These are phyloP conservation scores for Fringilla coelebs DNA, from an alignment of 2,797 vertebrate species.

Conservation along the genomic window DNA sequence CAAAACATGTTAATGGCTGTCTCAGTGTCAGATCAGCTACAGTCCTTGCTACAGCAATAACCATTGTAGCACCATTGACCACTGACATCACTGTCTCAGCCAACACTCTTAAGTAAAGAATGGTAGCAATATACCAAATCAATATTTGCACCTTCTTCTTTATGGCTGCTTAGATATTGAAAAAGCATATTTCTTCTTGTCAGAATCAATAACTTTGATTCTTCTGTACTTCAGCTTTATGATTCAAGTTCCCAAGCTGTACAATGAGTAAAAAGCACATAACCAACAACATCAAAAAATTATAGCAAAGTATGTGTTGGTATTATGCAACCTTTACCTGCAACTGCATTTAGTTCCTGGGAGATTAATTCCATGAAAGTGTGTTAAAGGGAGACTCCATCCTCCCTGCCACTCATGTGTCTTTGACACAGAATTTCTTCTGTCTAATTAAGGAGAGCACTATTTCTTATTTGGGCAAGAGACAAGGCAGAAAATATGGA, in stretches of 20 bases:
- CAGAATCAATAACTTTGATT: conserved; percentile 11
- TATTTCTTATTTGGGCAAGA: not conserved
- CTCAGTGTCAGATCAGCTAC: not conserved
- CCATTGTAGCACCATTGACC: not conserved
- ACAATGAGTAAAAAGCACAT: not conserved
- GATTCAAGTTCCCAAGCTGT: not conserved
- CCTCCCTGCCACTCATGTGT: not conserved
- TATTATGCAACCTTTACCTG: not conserved
- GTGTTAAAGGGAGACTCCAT: not conserved
- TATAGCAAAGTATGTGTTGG: not conserved
- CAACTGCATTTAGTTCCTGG: not conserved
- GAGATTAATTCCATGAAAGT: not conserved
- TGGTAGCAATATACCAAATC: conserved; percentile 39
- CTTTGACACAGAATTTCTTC: not conserved
- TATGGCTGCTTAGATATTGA: not conserved
- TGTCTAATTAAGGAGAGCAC: not conserved
- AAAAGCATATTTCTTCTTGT: not conserved
- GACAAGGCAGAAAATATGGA: not conserved
- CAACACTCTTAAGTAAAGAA: conserved; percentile 32
- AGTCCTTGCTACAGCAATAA: not conserved
- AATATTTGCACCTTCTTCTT: conserved; percentile 19
- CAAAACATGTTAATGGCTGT: conserved; percentile 8
- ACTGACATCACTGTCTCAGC: not conserved
- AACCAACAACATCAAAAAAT: not conserved
- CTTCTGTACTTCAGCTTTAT: not conserved